Conservation (phyloP, 2,888 invertebrate species). For the Dasysyrphus tricinctus region DNA sequence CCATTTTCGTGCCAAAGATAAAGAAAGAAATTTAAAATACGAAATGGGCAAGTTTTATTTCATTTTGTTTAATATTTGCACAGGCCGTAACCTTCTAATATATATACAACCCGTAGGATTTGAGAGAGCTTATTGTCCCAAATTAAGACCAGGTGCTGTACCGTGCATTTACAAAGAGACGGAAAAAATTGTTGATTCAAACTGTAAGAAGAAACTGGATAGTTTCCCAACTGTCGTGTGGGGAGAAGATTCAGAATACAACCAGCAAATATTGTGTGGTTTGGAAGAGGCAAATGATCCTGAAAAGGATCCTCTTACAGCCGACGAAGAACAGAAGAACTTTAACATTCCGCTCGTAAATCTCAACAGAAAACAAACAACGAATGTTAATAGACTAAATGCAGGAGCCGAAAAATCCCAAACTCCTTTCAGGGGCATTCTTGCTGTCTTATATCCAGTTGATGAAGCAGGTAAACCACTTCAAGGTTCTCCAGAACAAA, state of each 20-base stretch:
- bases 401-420: neutral
- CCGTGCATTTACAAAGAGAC: neutral
- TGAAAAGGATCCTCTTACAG: neutral
- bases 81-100: no score
- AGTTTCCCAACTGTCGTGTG: neutral
- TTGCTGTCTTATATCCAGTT: conserved; percentile 2
- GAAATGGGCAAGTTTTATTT: conserved; percentile 33
- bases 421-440: neutral
- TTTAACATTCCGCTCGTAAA: neutral
- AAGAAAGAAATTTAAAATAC: conserved; percentile 24
- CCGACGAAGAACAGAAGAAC: neutral
- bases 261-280: neutral
- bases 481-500: neutral
- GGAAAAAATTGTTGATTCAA: neutral
- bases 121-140: neutral
- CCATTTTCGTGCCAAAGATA: conserved; percentile 25
- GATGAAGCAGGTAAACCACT: neutral
- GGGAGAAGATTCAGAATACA: neutral
- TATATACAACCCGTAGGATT: neutral
- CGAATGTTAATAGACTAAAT: neutral
- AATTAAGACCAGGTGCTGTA: conserved; percentile 20
- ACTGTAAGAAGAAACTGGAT: neutral
- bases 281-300: neutral
- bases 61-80: no score
- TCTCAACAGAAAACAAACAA: neutral